Evolutionary conservation across 2,888 invertebrate genomes (phyloP).

Genomic region (Lottia gigantea): DNA sequence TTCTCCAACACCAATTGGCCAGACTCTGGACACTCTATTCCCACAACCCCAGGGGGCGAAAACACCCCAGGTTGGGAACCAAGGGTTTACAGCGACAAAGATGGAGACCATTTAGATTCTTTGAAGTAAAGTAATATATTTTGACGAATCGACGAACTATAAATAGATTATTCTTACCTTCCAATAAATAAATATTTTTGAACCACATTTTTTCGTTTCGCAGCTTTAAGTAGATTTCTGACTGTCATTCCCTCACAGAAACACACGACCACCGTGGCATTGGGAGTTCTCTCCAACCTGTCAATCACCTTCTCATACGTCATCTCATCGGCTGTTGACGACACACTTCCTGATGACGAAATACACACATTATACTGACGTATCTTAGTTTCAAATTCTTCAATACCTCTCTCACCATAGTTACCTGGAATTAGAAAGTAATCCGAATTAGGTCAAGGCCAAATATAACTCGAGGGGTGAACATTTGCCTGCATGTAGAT

Average conservation of each 20-base stretch:
- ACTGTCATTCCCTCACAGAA: constrained; percentile 84
- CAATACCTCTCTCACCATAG: constrained; percentile 82
- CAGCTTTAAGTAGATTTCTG: constrained; percentile 75
- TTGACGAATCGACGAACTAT: no score
- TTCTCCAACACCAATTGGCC: no score
- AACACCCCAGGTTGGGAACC: no score
- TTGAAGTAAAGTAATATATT: no score
- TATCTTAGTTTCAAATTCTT: constrained; percentile 79
- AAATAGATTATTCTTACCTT: constrained; percentile 70
- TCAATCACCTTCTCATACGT: constrained; percentile 69
- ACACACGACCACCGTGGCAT: constrained; percentile 77
- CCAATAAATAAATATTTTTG: constrained; percentile 77
- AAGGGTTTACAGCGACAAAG: no score
- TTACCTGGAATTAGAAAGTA: constrained; percentile 73
- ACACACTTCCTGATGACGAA: constrained; percentile 76
- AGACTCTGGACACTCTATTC: no score
- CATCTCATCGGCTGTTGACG: constrained; percentile 74
- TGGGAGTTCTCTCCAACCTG: constrained; percentile 72
- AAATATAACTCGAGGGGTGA: not conserved
- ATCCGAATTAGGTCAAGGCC: not conserved
- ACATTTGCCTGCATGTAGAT: no score
- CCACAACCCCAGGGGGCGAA: no score
- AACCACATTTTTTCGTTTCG: constrained; percentile 72
- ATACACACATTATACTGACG: constrained; percentile 78
- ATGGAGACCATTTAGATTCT: no score